Base-by-base conservation (phyloP, 2,113 vertebrate genomes). In the Neotragus moschatus region DNA sequence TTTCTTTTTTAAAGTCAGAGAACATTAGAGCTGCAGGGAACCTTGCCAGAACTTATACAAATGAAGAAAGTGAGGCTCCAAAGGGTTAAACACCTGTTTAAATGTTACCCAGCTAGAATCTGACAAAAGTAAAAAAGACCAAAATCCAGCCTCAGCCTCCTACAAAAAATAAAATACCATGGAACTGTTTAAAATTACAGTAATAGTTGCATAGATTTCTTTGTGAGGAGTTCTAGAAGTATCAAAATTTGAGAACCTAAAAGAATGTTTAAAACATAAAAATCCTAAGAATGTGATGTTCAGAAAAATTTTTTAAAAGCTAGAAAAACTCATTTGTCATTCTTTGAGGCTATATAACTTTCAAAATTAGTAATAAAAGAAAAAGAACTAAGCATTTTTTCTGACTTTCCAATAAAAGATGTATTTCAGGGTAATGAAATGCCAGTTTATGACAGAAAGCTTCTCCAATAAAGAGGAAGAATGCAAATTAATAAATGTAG, bases 401-500 rank as follows among this genome's bases (percentile, higher is more conserved):
- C 73, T 84, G 75, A 10, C 43, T 95, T 88, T 87, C 30, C 56
- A 96, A 39, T 26, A 84, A 13, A 3, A 86, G 17, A 16, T 92
- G 7, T 58, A 75, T 94, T 88, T 95, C n/a, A 39, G n/a, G n/a
- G 14, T 49, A 91, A 92, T 1, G 91, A 97, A 92, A 79, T 58
- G 43, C 56, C 43, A 79, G 47, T 58, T 94, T 87, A 73, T 56
- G 16, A 94, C 77, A 97, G 30, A 45, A 95, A 94, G 7, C 26
- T 77, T 85, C 82, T 58, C 49, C 60, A 39, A 12, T 86, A 49
- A 12, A 73, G 36, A 30, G 60, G 58, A 89, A 88, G 19, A 96
- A 95, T 36, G n/a, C 45, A 92, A 92, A 90, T 49, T 84, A 92
- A 73, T 97, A 96, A 96, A 66, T 87, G 26, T 11, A 90, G 28